Evolutionary conservation across 64 coral and sea anemone genomes (phyloP).

Genomic region (Orbicella faveolata): DNA sequence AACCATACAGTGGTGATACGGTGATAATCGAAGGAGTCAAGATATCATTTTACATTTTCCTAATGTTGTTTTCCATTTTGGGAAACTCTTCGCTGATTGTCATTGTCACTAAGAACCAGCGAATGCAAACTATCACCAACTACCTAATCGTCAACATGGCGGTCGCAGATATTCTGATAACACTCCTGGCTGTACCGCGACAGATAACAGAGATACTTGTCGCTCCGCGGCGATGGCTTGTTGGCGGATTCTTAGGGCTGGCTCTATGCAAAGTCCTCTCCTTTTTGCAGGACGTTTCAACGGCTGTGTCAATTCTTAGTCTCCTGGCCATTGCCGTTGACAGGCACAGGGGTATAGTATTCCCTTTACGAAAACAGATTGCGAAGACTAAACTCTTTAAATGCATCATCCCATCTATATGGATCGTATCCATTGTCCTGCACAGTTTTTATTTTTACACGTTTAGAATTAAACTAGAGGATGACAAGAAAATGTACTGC

Average conservation of each 20-base stretch:
- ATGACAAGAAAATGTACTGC: conserved; percentile 14
- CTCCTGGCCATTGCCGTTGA: conserved; percentile 27
- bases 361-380: not conserved
- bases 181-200: conserved; percentile 31
- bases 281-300: conserved; percentile 50
- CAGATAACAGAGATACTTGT: conserved; percentile 12
- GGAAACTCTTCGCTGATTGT: conserved; percentile 41
- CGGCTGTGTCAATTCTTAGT: conserved; percentile 38
- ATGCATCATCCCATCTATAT: conserved; percentile 13
- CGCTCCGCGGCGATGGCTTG: conserved; percentile 14
- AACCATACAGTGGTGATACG: conserved; percentile 1
- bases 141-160: conserved; percentile 55
- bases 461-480: not conserved
- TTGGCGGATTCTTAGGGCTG: not conserved
- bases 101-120: conserved; percentile 25
- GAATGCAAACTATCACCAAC: conserved; percentile 36
- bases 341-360: conserved; percentile 22
- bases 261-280: conserved; percentile 28
- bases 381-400: not conserved
- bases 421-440: conserved; percentile 26
- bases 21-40: conserved; percentile 18
- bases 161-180: conserved; percentile 9
- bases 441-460: conserved; percentile 37
- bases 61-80: conserved; percentile 11
- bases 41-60: conserved; percentile 24